phyloP scores from a whole-genome alignment of 2,888 invertebrate species.

The Chaetoderma sp. region DNA sequence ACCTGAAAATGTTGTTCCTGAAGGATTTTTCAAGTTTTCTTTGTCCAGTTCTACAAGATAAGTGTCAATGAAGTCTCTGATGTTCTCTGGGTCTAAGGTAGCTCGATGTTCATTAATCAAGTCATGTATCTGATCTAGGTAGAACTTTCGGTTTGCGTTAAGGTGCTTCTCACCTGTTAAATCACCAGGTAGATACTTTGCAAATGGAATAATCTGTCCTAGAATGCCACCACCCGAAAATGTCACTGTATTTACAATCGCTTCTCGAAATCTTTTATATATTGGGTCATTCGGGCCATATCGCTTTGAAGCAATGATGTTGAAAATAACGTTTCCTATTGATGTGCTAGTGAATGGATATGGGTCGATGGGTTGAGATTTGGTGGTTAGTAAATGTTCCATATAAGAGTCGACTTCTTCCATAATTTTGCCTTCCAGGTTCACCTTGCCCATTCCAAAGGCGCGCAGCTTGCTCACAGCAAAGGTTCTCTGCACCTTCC shows the following conservation, averaged over 20 bases:
- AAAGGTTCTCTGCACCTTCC: neutral
- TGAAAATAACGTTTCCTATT: neutral
- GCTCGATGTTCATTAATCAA: conserved; percentile 29
- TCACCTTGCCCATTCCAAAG: neutral
- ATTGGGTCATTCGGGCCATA: too few species aligned
- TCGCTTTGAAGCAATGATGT: neutral
- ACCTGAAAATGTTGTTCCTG: too few species aligned
- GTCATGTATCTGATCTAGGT: conserved; percentile 30
- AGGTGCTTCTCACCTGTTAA: conserved; percentile 30
- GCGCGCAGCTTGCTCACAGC: neutral
- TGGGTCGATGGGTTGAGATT: neutral
- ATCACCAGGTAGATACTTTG: conserved; percentile 38
- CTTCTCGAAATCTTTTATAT: too few species aligned
- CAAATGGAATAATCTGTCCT: too few species aligned
- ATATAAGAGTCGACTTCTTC: conserved; percentile 1
- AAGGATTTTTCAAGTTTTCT: conserved; percentile 26
- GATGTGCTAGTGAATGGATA: neutral
- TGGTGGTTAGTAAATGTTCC: neutral
- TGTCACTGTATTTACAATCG: too few species aligned
- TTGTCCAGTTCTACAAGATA: conserved; percentile 42
- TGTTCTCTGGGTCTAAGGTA: conserved; percentile 27
- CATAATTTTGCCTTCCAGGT: neutral
- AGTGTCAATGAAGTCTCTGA: conserved; percentile 47
- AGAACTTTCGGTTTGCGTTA: conserved; percentile 35
- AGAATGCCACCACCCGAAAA: too few species aligned